Percentiles rank a stretch among this genome's conserved stretches.
Conservation (phyloP, 2,113 vertebrate species). For the Stigmatopora argus region DNA sequence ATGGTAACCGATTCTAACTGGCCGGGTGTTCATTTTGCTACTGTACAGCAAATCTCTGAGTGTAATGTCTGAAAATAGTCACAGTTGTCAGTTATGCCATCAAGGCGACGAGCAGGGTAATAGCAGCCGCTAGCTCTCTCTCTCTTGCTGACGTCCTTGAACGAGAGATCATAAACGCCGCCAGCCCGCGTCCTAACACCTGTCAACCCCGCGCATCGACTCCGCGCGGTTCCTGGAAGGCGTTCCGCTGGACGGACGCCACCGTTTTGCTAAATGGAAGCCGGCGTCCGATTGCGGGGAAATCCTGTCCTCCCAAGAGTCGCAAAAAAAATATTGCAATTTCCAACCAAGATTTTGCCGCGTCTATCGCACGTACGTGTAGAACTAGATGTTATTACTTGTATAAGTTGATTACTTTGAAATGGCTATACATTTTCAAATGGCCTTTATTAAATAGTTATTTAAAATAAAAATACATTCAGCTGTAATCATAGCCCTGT, state of each 20-base stretch:
- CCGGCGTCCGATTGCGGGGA: too few species aligned
- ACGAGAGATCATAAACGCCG: constrained; percentile 7
- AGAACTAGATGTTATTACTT: too few species aligned
- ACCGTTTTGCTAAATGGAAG: background rate
- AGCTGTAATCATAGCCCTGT: too few species aligned
- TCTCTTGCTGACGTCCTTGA: constrained; percentile 21
- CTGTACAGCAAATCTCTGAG: background rate
- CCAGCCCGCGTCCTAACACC: background rate
- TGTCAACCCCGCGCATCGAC: background rate
- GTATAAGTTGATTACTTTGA: too few species aligned
- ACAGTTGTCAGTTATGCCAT: background rate
- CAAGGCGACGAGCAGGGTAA: constrained; percentile 15
- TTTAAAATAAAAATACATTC: too few species aligned
- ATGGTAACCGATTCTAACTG: too few species aligned
- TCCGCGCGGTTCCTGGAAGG: background rate
- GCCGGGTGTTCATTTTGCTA: background rate
- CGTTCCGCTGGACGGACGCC: background rate
- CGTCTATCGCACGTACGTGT: too few species aligned
- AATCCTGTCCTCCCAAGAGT: too few species aligned
- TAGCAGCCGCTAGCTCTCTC: constrained; percentile 3
- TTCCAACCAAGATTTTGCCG: too few species aligned
- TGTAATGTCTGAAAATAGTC: background rate
- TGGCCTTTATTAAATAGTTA: too few species aligned
- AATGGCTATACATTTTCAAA: too few species aligned
- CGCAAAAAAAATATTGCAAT: too few species aligned